Evolutionary conservation across 2,888 invertebrate genomes (phyloP).

Genomic region (Cryptus viduatorius): DNA sequence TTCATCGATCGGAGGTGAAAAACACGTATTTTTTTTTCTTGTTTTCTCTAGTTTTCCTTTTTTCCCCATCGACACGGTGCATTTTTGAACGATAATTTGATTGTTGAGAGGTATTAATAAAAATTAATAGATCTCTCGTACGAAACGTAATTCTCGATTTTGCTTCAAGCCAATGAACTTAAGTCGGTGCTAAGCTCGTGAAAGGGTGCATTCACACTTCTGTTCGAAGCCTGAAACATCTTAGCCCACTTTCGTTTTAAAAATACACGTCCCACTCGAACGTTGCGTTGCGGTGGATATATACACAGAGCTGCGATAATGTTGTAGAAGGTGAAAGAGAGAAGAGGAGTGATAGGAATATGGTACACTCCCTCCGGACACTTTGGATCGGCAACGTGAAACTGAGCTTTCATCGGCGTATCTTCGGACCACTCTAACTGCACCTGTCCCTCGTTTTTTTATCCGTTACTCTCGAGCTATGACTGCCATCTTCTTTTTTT

Average conservation of each 20-base stretch:
- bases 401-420: conserved; percentile 27
- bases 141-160: conserved; percentile 25
- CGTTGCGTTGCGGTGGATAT: neutral
- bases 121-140: neutral
- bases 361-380: conserved; percentile 10
- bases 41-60: neutral
- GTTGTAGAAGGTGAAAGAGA: conserved; percentile 33
- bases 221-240: conserved; percentile 50
- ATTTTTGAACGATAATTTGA: neutral
- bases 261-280: conserved; percentile 63
- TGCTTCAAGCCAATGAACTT: conserved; percentile 55
- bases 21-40: neutral
- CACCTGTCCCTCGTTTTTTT: conserved; percentile 40
- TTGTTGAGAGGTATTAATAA: neutral
- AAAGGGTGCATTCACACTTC: conserved; percentile 61
- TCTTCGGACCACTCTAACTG: neutral
- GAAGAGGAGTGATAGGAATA: conserved; percentile 49
- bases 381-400: conserved; percentile 16
- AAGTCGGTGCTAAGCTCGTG: conserved; percentile 31
- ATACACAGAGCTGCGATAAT: conserved; percentile 23
- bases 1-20: conserved; percentile 66
- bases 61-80: too few species aligned
- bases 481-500: neutral
- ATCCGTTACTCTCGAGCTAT: neutral
- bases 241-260: conserved; percentile 71